phyloP scores from a whole-genome alignment of 2,113 vertebrate genomes.

The Rhodinocichla rosea region DNA sequence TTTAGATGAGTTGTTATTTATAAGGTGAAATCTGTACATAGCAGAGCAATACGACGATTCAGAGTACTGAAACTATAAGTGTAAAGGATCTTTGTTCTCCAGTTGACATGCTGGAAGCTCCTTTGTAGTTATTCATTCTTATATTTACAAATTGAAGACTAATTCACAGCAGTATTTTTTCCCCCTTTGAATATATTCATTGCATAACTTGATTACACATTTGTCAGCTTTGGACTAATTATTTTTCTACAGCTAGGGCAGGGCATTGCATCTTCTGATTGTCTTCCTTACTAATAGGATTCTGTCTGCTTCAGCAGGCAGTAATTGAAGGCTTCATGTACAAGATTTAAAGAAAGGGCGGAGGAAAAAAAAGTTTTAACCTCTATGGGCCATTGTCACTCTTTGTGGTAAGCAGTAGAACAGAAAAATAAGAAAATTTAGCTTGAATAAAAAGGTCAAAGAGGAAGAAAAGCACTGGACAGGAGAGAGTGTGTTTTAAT shows the following conservation, averaged over 20 bases:
- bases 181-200: conserved; percentile 51
- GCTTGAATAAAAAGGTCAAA: conserved; percentile 69
- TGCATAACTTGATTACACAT: conserved; percentile 79
- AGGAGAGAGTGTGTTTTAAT: conserved; percentile 39
- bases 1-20: neutral
- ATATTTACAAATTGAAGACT: conserved; percentile 34
- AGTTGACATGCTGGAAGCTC: neutral
- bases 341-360: conserved; percentile 23
- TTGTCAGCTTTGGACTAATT: conserved; percentile 87
- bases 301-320: conserved; percentile 89
- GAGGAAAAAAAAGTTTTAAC: conserved; percentile 73
- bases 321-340: conserved; percentile 88
- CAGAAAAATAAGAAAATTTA: conserved; percentile 69
- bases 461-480: conserved; percentile 14
- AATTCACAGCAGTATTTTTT: conserved; percentile 40
- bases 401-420: conserved; percentile 74
- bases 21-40: neutral
- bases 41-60: neutral
- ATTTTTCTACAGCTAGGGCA: conserved; percentile 84
- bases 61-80: conserved; percentile 5
- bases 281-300: conserved; percentile 88
- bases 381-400: conserved; percentile 72
- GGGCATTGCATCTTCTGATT: conserved; percentile 76
- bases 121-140: neutral
- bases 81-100: neutral